These are phyloP conservation scores for Saccostrea echinata DNA, from an alignment of 1,140 invertebrate genomes.

Conservation along the genomic window DNA sequence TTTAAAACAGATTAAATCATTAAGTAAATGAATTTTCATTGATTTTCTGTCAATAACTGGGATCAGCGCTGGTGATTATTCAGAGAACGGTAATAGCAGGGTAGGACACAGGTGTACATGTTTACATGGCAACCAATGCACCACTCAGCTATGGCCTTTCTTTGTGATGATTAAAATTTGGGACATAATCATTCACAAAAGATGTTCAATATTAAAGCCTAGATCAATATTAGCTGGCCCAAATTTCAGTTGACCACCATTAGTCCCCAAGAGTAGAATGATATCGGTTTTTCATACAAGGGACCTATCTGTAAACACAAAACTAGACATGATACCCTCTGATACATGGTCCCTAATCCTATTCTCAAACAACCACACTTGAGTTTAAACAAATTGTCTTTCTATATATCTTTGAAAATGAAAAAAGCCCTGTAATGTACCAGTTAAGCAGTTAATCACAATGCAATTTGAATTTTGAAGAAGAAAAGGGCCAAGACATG, in stretches of 20 bases:
- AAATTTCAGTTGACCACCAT: constrained; percentile 26
- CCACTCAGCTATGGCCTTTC: constrained; percentile 23
- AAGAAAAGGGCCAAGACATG: neutral
- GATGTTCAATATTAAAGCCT: constrained; percentile 28
- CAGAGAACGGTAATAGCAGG: neutral
- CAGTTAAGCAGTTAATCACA: constrained; percentile 20
- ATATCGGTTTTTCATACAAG: neutral
- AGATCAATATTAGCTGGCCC: constrained; percentile 27
- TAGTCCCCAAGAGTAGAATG: neutral
- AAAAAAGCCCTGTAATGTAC: neutral
- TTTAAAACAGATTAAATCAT: constrained; percentile 26
- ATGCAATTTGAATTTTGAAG: constrained; percentile 12
- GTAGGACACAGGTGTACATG: neutral
- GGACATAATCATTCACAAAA: constrained; percentile 32
- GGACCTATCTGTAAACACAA: constrained; percentile 13
- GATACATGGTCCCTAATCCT: neutral
- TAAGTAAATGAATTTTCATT: constrained; percentile 34
- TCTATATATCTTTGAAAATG: constrained; percentile 19
- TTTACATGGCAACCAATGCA: neutral
- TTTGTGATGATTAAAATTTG: constrained; percentile 25
- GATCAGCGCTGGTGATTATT: neutral
- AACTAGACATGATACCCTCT: neutral
- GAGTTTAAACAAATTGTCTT: constrained; percentile 31
- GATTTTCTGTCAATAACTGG: neutral
- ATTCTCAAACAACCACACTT: constrained; percentile 33